A percentile compares a stretch with the other conserved stretches of the same genome.
These are phyloP conservation scores for Poecilia gillii DNA, from an alignment of 2,797 vertebrate species.

Conservation along the genomic window DNA sequence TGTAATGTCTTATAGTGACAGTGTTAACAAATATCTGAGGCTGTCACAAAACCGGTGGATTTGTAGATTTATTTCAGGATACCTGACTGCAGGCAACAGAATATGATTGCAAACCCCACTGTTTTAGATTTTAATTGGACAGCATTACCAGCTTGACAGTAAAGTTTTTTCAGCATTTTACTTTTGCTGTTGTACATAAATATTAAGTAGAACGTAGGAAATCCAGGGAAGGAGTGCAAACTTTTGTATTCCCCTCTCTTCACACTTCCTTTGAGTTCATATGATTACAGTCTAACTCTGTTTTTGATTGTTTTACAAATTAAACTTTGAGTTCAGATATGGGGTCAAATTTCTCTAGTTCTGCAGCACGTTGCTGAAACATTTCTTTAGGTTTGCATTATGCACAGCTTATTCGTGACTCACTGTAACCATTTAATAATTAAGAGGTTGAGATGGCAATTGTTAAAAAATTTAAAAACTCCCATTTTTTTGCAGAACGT, in stretches of 20 bases:
- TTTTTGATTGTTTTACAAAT: not conserved
- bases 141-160: not conserved
- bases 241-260: not conserved
- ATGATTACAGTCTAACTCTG: not conserved
- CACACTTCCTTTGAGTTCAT: not conserved
- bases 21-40: too few species aligned
- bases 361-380: constrained; percentile 51
- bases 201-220: not conserved
- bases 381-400: constrained; percentile 75
- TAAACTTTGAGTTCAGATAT: not conserved
- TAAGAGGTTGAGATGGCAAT: constrained; percentile 78
- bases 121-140: not conserved
- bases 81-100: too few species aligned
- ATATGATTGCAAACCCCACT: not conserved
- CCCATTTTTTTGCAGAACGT: constrained; percentile 35
- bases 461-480: constrained; percentile 75
- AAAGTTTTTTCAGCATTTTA: not conserved
- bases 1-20: too few species aligned
- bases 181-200: not conserved
- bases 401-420: constrained; percentile 72
- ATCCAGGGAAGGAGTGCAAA: not conserved
- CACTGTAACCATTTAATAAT: constrained; percentile 76
- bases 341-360: not conserved
- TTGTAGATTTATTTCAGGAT: too few species aligned
- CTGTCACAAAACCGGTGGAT: too few species aligned